Base-by-base conservation (phyloP, 2,888 invertebrate species). In the Drosophila flavopinicola region DNA sequence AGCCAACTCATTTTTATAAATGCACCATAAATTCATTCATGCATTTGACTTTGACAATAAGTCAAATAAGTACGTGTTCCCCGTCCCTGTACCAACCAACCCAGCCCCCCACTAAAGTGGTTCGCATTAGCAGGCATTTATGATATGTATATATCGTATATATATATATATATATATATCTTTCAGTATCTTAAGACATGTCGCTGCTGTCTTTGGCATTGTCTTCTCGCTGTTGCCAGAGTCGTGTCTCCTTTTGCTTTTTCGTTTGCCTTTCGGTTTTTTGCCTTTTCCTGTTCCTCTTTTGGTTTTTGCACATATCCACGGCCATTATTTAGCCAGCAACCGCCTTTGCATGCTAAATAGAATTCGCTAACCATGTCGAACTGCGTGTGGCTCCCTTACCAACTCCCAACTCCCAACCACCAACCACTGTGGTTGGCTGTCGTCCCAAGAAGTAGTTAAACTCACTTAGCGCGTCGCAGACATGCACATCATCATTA, bases 31-130 rank as follows among this genome's bases (percentile, higher is more conserved):
- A 67, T 75, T 68, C 75, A 77, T 83, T 77, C 77, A 70, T 66
- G 72, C 72, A 64, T 77, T 75, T 75, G 66, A 72, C 75, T 73
- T 73, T 82, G 75, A 72, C 69, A 78, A 75, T 75, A 68, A 60
- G 67, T 72, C 57, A 66, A 57, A 58, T 39, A 48, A 37, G 51
- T 42, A 39, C n/a, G n/a, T n/a, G n/a, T n/a, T n/a, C n/a, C n/a
- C n/a, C n/a, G n/a, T n/a, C n/a, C n/a, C n/a, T n/a, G n/a, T n/a
- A n/a, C n/a, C n/a, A n/a, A n/a, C 27, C 29, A 6, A 2, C 9
- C 11, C 0, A 10, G 10, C n/a, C 15, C 32, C 15, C 11, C 30
- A 4, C 1, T 20, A 20, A n/a, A n/a, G n/a, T 20, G 20, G 2
- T 20, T 20, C 20, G 4, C 20, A 20, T 60, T 11, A 20, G 38